Evolutionary conservation across 2,888 invertebrate genomes (phyloP).

Genomic region (Drosophila kambysellisi): DNA sequence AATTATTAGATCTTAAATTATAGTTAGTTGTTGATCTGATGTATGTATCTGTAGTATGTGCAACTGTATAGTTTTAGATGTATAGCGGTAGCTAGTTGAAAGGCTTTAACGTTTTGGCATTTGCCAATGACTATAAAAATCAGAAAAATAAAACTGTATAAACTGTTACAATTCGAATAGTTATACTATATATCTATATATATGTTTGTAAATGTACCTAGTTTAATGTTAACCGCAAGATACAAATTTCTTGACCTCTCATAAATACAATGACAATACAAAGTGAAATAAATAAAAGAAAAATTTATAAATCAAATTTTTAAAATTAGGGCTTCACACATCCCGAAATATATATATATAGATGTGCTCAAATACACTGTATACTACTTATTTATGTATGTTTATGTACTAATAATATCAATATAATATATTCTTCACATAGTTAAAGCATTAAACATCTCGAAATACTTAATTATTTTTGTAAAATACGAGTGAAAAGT

Average conservation of each 20-base stretch:
- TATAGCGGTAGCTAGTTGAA: constrained; percentile 36
- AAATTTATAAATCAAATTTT: constrained; percentile 20
- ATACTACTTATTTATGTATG: constrained; percentile 27
- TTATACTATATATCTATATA: constrained; percentile 17
- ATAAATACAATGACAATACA: constrained; percentile 67
- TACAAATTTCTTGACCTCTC: constrained; percentile 65
- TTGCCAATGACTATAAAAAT: constrained; percentile 36
- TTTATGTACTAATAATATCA: constrained; percentile 34
- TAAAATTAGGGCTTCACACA: constrained; percentile 30
- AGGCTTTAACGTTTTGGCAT: constrained; percentile 19
- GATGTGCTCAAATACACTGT: constrained; percentile 19
- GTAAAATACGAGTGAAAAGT: constrained; percentile 23
- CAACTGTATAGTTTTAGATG: constrained; percentile 29
- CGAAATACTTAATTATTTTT: constrained; percentile 28
- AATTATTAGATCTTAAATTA: constrained; percentile 60
- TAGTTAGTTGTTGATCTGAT: constrained; percentile 62
- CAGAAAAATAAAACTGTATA: constrained; percentile 28
- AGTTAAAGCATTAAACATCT: constrained; percentile 21
- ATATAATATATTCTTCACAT: constrained; percentile 16
- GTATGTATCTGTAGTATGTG: constrained; percentile 34
- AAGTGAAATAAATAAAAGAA: constrained; percentile 4
- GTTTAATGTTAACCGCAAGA: constrained; percentile 45
- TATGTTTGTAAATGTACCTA: constrained; percentile 29
- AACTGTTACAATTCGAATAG: constrained; percentile 32
- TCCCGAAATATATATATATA: constrained; percentile 18